These are phyloP conservation scores for Oedothorax gibbosus DNA, from an alignment of 1,140 invertebrate genomes.

Conservation along the genomic window DNA sequence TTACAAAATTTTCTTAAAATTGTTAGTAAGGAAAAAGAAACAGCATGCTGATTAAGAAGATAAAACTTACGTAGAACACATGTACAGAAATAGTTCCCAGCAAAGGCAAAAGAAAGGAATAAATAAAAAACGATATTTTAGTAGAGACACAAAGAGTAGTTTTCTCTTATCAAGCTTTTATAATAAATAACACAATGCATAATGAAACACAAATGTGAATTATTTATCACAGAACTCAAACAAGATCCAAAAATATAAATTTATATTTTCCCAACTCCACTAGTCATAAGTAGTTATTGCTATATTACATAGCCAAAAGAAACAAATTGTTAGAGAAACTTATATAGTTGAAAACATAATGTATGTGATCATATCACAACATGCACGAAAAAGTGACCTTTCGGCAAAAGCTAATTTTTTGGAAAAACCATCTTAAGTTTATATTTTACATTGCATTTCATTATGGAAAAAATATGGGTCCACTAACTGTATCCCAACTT, in stretches of 20 bases:
- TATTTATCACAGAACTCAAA: neutral
- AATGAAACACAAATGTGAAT: neutral
- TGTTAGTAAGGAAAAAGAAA: neutral
- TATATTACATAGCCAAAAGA: too few relatives aligned
- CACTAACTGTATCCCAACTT: too few relatives aligned
- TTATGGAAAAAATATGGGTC: too few relatives aligned
- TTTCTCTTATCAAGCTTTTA: neutral
- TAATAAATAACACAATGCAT: neutral
- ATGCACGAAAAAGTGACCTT: too few relatives aligned
- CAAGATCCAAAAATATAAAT: neutral
- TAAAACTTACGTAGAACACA: slow-evolving; percentile 36
- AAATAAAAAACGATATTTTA: slow-evolving; percentile 11
- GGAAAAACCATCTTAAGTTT: too few relatives aligned
- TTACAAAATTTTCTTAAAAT: neutral
- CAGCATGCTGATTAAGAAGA: neutral
- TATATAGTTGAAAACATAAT: too few relatives aligned
- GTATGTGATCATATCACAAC: too few relatives aligned
- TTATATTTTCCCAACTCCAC: too few relatives aligned
- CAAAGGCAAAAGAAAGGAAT: slow-evolving; percentile 26
- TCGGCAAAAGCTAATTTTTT: too few relatives aligned
- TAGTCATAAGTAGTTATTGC: too few relatives aligned
- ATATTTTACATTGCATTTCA: too few relatives aligned
- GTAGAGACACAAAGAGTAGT: neutral
- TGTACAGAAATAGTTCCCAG: slow-evolving; percentile 16
- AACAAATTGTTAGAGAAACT: too few relatives aligned